Base-by-base conservation (phyloP, 23 tunicate species). In the Oikopleura dioica region DNA sequence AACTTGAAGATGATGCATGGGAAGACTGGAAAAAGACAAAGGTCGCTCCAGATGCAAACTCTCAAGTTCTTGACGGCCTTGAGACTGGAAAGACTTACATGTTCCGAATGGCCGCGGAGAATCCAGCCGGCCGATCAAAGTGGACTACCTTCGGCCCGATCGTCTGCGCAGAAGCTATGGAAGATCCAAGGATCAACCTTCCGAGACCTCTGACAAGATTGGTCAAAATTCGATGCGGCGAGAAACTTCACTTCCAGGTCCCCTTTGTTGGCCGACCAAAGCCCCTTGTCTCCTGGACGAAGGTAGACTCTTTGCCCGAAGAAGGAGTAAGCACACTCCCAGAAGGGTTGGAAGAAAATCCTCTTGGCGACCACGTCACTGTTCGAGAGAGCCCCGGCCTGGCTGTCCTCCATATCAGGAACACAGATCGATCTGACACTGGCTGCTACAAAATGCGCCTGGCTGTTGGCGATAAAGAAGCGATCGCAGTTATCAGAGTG, bases 231-330 rank as follows among this genome's bases (percentile, higher is more conserved):
- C 79, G 81, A 76, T 87, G 79, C 0, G 95, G 95, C 23, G 88
- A 26, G 36, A 94, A 94, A 51, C 83, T 94, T n/a, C 99, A 94
- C 79, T 81, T 94, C 36, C 83, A 94, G 59, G 84, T 94, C 35
- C 99, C 99, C 23, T 94, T 63, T 28, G 30, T 83, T 87, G 99
- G 99, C 5, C 79, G 81, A 58, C 99, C 99, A 32, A 94, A 94
- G 76, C 99, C 99, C n/a, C 81, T 69, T 24, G 33, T 89, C 36
- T 69, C 86, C 4, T 89, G 96, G 96, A 89, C 86, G 31, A 89
- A 79, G 78, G n/a, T n/a, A n/a, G n/a, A n/a, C n/a, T n/a, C n/a
- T n/a, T n/a, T n/a, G n/a, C n/a, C n/a, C n/a, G n/a, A n/a, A n/a
- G n/a, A n/a, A n/a, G n/a, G n/a, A n/a, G n/a, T n/a, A n/a, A n/a